These are phyloP conservation scores for Alosa sapidissima DNA, from an alignment of 2,797 vertebrate genomes.

Conservation along the genomic window DNA sequence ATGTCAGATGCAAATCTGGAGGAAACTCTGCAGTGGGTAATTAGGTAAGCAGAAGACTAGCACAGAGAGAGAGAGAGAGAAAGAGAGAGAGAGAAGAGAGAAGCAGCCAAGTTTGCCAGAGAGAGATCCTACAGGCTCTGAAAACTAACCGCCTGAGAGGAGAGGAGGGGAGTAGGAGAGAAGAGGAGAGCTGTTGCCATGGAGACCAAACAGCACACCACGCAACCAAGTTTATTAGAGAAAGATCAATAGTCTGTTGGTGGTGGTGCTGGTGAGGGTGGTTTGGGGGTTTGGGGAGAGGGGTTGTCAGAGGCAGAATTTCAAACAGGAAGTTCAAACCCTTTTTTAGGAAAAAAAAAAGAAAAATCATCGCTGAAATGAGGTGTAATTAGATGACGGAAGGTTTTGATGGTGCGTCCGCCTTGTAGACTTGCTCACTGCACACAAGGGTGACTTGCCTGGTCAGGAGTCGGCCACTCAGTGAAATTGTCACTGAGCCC, in stretches of 20 bases:
- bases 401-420: not conserved
- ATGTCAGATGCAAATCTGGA: slow-evolving; percentile 17
- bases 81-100: not conserved
- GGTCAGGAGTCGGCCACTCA: not conserved
- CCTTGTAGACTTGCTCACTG: not conserved
- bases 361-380: not conserved
- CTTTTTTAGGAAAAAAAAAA: not conserved
- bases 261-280: not conserved
- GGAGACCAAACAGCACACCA: slow-evolving; percentile 46
- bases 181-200: slow-evolving; percentile 48
- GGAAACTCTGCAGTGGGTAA: not conserved
- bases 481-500: not conserved
- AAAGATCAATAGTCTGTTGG: slow-evolving; percentile 54
- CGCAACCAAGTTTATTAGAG: slow-evolving; percentile 50
- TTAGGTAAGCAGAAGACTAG: slow-evolving; percentile 7
- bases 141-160: slow-evolving; percentile 41
- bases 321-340: slow-evolving; percentile 35
- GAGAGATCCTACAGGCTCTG: not conserved
- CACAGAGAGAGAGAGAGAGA: not conserved
- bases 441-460: not conserved
- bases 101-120: not conserved
- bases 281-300: not conserved
- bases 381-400: not conserved
- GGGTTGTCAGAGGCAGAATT: slow-evolving; percentile 46
- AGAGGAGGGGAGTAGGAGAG: slow-evolving; percentile 6